Evolutionary conservation across 2,888 invertebrate species (phyloP).

Genomic region (Chymomyza caudatula): DNA sequence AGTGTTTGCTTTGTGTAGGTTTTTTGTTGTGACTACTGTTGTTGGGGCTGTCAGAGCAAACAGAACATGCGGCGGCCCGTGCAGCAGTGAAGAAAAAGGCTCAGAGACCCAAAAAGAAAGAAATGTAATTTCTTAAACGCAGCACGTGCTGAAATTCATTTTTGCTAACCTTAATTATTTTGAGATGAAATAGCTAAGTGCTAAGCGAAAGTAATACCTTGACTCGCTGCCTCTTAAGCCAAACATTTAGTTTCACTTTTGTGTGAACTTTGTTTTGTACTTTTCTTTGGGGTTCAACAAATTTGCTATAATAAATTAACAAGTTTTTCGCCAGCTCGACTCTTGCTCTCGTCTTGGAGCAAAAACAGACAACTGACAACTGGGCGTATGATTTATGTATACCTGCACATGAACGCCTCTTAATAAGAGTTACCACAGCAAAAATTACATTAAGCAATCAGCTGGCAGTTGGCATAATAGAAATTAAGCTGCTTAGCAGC

Average conservation of each 20-base stretch:
- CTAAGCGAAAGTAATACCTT: neutral
- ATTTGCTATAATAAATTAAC: neutral
- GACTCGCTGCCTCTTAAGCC: neutral
- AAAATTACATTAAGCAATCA: neutral
- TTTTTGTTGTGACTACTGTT: slow-evolving; percentile 25
- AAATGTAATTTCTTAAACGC: slow-evolving; percentile 59
- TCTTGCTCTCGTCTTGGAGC: neutral
- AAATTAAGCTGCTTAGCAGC: neutral
- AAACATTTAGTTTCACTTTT: neutral
- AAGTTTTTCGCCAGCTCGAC: neutral
- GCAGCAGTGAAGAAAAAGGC: slow-evolving; percentile 45
- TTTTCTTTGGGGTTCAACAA: neutral
- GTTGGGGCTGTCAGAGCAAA: slow-evolving; percentile 39
- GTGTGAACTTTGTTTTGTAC: neutral
- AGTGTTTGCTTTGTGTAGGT: slow-evolving; percentile 46
- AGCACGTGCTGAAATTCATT: slow-evolving; percentile 65
- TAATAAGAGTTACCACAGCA: neutral
- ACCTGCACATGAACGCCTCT: neutral
- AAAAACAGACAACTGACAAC: neutral
- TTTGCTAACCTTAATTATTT: slow-evolving; percentile 59
- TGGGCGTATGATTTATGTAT: neutral
- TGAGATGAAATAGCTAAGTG: slow-evolving; percentile 36
- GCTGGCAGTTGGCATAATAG: neutral
- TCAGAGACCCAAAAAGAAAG: slow-evolving; percentile 24
- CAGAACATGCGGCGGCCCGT: neutral